Evolutionary conservation across 1,140 invertebrate genomes (phyloP).

Genomic region (Drosophila sturtevanti): DNA sequence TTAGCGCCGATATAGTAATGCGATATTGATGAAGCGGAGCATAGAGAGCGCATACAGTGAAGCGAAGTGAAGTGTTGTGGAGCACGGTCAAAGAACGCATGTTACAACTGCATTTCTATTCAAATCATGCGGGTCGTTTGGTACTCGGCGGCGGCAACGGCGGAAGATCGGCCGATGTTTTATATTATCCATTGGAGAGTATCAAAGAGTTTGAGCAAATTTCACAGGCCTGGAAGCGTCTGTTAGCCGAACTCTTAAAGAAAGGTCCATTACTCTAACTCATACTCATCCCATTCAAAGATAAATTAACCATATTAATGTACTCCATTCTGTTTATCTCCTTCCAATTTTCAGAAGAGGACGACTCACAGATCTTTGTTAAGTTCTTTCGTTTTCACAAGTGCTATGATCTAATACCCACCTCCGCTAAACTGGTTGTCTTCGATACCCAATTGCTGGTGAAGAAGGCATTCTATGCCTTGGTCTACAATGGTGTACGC

Average conservation of each 20-base stretch:
- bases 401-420: conserved; percentile 99
- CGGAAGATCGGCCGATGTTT: conserved; percentile 52
- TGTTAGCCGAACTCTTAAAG: conserved; percentile 87
- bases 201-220: conserved; percentile 93
- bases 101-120: conserved; percentile 91
- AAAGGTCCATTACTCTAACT: conserved; percentile 85
- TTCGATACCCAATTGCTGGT: conserved; percentile 99
- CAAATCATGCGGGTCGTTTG: conserved; percentile 87
- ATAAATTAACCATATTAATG: not conserved
- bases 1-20: conserved; percentile 35
- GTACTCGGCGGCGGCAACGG: conserved; percentile 76
- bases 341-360: conserved; percentile 92
- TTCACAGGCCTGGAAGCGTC: conserved; percentile 88
- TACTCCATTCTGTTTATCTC: conserved; percentile 17
- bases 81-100: conserved; percentile 82
- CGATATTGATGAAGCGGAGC: conserved; percentile 20
- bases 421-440: conserved; percentile 98
- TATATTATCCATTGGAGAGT: conserved; percentile 89
- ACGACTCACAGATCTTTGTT: conserved; percentile 97
- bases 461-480: conserved; percentile 99
- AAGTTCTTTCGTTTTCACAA: conserved; percentile 99
- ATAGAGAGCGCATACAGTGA: not conserved
- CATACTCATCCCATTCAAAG: not conserved
- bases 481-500: conserved; percentile 99
- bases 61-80: conserved; percentile 19